phyloP scores from a whole-genome alignment of 2,113 vertebrate species.

The Phyllostomus hastatus region DNA sequence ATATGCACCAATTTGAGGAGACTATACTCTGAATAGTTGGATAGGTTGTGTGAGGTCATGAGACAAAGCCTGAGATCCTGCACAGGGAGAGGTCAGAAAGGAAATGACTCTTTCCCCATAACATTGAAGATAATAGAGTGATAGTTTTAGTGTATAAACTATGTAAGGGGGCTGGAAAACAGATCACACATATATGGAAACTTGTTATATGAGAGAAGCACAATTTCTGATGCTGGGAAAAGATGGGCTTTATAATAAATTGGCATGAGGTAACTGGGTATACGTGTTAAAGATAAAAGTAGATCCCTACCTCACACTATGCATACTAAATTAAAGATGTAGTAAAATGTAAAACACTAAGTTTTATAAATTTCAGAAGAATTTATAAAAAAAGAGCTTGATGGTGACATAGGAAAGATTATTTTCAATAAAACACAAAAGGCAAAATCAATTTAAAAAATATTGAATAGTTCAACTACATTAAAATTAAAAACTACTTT shows the following conservation, averaged over 20 bases:
- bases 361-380: neutral
- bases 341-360: neutral
- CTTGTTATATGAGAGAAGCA: neutral
- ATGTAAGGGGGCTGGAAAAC: rapidly evolving
- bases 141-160: neutral
- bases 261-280: neutral
- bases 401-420: neutral
- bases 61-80: neutral
- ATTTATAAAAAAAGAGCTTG: neutral
- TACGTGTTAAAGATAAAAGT: neutral
- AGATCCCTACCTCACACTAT: neutral
- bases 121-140: neutral
- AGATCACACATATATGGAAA: neutral
- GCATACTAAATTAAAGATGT: neutral
- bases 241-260: neutral
- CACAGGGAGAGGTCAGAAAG: neutral
- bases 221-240: neutral
- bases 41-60: neutral
- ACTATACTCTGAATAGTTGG: neutral
- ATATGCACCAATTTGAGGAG: no score
- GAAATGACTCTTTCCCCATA: rapidly evolving
- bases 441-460: neutral
- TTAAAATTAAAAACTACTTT: neutral
- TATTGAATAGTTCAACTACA: neutral
- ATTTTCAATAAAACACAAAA: neutral